Base-by-base conservation (phyloP, 2,797 vertebrate species). In the Mormyrus hasselquistii region DNA sequence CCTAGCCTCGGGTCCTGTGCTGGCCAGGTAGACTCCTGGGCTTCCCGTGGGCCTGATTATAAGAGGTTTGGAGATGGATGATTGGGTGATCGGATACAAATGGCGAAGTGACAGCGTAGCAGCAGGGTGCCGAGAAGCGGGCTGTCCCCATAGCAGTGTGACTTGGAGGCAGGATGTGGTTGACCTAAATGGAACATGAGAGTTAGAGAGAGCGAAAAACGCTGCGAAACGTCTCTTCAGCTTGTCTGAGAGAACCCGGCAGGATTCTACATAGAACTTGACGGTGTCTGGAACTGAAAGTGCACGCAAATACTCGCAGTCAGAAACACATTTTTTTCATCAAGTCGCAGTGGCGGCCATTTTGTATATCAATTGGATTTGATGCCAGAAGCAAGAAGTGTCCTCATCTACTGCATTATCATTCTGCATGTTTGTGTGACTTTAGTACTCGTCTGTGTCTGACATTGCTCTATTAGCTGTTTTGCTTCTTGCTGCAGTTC, bases 111-210 rank as follows among this genome's bases (percentile, higher is more conserved):
- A 10, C 6, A 14, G 41, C 41, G n/a, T n/a, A 2, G 41, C 6
- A 22, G 41, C 76, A 47, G 38, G 5, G 2, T n/a, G 41, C 41
- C 0, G 41, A 82, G 38, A 94, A 93, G 91, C 92, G 92, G 92
- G 89, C 92, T 91, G 89, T 92, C 91, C 91, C 91, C 90, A 90
- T 89, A 93, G 90, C 90, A 93, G 91, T 83, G 19, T 91, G 93
- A 93, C 91, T 93, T 89, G 93, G 93, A 93, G 92, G 91, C 95
- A 96, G 97, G 97, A 97, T 97, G 97, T 96, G 97, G 97, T 96
- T 94, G 92, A 96, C 94, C 94, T 92, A 95, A 94, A 94, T 94
- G 92, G 92, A 94, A 93, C 92, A 91, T 89, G 86, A 91, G 57
- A 73, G 8, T 88, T 50, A 88, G 53, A 62, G 10, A 88, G 73